A percentile compares a stretch with the other conserved stretches of the same genome.
Evolutionary conservation across 2,888 invertebrate species (phyloP).

Genomic region (Lochmaea crataegi): DNA sequence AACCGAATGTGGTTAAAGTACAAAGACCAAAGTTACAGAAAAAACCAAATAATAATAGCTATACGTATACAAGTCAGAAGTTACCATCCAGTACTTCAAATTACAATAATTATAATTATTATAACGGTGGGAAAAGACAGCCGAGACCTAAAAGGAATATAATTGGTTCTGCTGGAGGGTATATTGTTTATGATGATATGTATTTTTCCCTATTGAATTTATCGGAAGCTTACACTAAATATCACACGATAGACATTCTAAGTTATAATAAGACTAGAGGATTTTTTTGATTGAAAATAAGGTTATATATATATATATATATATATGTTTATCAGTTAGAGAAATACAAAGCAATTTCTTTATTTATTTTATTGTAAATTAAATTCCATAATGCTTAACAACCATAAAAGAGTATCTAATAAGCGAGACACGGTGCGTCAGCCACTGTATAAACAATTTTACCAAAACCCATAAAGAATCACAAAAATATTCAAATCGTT

Average conservation of each 20-base stretch:
- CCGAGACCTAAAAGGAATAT: constrained; percentile 49
- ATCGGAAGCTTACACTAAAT: constrained; percentile 70
- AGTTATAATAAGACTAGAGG: constrained; percentile 47
- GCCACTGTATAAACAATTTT: neutral
- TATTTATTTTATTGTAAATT: no score
- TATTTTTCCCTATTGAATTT: constrained; percentile 68
- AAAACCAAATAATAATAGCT: constrained; percentile 22
- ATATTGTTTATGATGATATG: constrained; percentile 62
- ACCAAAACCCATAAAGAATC: neutral
- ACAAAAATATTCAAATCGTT: neutral
- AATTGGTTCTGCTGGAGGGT: constrained; percentile 59
- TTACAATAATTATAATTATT: constrained; percentile 13
- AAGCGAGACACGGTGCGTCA: neutral
- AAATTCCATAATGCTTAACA: neutral
- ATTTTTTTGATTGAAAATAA: neutral
- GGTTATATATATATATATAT: no score
- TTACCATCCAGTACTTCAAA: neutral
- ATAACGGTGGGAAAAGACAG: constrained; percentile 29
- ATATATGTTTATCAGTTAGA: neutral
- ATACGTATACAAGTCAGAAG: constrained; percentile 23
- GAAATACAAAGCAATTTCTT: no score
- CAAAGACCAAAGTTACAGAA: constrained; percentile 27
- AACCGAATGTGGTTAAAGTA: constrained; percentile 18
- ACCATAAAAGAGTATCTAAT: neutral
- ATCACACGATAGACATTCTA: constrained; percentile 60